These are phyloP conservation scores for Tympanoctomys barrerae DNA, from an alignment of 2,797 vertebrate species.

Conservation along the genomic window DNA sequence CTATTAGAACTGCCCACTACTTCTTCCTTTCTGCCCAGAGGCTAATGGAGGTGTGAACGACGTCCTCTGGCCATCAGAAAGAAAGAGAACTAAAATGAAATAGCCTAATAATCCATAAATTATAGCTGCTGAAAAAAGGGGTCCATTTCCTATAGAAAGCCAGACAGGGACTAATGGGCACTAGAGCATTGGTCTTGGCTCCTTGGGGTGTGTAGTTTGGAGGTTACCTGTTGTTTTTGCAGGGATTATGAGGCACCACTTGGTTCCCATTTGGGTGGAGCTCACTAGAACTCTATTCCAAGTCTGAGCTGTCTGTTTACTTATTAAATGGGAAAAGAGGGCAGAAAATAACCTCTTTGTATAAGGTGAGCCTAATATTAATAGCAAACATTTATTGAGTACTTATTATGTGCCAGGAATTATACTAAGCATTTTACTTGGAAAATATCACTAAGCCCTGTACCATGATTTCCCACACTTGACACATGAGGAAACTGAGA, in stretches of 20 bases:
- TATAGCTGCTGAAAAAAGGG: slow-evolving; percentile 72
- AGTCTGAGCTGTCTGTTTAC: slow-evolving; percentile 85
- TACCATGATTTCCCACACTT: slow-evolving; percentile 33
- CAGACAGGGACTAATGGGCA: slow-evolving; percentile 70
- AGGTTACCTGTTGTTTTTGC: slow-evolving; percentile 82
- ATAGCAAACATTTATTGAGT: slow-evolving; percentile 80
- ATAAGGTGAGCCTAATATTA: slow-evolving; percentile 82
- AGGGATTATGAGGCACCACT: slow-evolving; percentile 81
- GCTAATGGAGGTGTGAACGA: slow-evolving; percentile 76
- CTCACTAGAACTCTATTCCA: slow-evolving; percentile 74
- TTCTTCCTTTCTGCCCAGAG: slow-evolving; percentile 55
- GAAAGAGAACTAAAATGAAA: slow-evolving; percentile 77
- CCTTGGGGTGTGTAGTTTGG: slow-evolving; percentile 80
- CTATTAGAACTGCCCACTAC: background rate
- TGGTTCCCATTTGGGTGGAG: slow-evolving; percentile 81
- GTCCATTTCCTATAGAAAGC: slow-evolving; percentile 83
- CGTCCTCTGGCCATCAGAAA: slow-evolving; percentile 73
- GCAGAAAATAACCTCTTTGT: slow-evolving; percentile 84
- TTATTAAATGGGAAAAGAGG: slow-evolving; percentile 83
- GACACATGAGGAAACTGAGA: slow-evolving; percentile 49
- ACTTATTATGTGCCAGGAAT: slow-evolving; percentile 66
- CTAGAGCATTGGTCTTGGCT: slow-evolving; percentile 79
- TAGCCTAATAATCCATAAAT: slow-evolving; percentile 75
- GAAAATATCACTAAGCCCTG: slow-evolving; percentile 32
- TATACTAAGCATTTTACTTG: slow-evolving; percentile 62